phyloP scores from a whole-genome alignment of 1,140 invertebrate species.

The Philotrypesis tridentata region DNA sequence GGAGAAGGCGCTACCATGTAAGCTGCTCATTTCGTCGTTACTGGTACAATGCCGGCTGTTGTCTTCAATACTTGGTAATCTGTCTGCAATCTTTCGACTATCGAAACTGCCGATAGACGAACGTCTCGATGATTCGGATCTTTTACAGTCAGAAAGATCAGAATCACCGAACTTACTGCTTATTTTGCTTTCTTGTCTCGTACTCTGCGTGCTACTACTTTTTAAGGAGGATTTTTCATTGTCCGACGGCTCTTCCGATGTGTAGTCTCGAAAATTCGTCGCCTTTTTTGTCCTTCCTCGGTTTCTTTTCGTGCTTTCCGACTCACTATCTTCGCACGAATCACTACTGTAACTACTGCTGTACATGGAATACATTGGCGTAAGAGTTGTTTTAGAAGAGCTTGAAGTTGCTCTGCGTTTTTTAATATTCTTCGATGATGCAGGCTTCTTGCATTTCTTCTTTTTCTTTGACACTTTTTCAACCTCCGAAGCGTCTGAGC shows the following conservation, averaged over 20 bases:
- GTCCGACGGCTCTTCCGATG: background rate
- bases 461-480: constrained; percentile 29
- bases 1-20: constrained; percentile 34
- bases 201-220: background rate
- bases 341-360: constrained; percentile 48
- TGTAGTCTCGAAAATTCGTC: background rate
- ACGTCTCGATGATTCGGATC: background rate
- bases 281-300: background rate
- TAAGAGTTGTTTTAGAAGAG: background rate
- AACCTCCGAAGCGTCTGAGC: constrained; percentile 4
- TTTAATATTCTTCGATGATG: constrained; percentile 43
- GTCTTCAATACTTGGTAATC: background rate
- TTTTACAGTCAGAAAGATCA: background rate
- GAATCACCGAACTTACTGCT: background rate
- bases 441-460: constrained; percentile 35
- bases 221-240: background rate
- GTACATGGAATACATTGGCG: constrained; percentile 1
- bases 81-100: background rate
- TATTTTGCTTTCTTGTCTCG: background rate
- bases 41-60: background rate
- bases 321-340: background rate
- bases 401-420: background rate
- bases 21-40: background rate
- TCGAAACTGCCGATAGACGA: constrained; percentile 13
- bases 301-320: background rate